Conservation (phyloP, 2,888 invertebrate species). For the Phengaris arion region DNA sequence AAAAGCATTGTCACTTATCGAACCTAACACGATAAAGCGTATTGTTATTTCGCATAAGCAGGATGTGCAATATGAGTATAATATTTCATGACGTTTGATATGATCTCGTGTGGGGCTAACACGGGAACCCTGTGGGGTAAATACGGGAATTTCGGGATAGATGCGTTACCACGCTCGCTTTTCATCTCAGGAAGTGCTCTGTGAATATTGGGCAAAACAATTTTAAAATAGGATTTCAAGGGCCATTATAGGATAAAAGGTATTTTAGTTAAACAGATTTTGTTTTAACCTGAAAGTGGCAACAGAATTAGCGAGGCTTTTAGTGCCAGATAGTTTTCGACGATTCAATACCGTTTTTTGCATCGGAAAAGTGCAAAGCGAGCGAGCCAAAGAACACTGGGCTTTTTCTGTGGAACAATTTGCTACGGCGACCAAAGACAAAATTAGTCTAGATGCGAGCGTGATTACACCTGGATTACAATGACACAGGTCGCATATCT, state of each 20-base stretch:
- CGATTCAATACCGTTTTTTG: not conserved
- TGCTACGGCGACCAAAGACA: too few relatives aligned
- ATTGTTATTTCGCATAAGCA: slow-evolving; percentile 1
- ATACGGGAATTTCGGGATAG: slow-evolving; percentile 29
- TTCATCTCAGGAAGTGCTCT: slow-evolving; percentile 37
- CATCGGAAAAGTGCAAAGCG: not conserved
- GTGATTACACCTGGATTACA: too few relatives aligned
- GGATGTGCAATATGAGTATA: slow-evolving; percentile 21
- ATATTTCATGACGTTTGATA: slow-evolving; percentile 30
- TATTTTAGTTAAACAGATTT: slow-evolving; percentile 3
- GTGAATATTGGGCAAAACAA: slow-evolving; percentile 30
- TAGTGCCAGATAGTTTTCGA: not conserved
- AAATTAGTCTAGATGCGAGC: too few relatives aligned
- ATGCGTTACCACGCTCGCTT: slow-evolving; percentile 42
- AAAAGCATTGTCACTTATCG: not conserved
- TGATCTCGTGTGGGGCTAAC: slow-evolving; percentile 26
- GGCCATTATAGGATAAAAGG: not conserved
- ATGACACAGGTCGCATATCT: too few relatives aligned
- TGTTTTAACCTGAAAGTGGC: not conserved
- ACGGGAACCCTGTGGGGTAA: slow-evolving; percentile 21
- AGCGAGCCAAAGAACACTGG: not conserved
- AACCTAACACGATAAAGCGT: not conserved
- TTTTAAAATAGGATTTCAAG: slow-evolving; percentile 27
- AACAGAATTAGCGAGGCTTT: not conserved
- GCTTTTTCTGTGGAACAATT: too few relatives aligned